Conservation (phyloP, 2,888 invertebrate species). For the Leucophenga maculata region DNA sequence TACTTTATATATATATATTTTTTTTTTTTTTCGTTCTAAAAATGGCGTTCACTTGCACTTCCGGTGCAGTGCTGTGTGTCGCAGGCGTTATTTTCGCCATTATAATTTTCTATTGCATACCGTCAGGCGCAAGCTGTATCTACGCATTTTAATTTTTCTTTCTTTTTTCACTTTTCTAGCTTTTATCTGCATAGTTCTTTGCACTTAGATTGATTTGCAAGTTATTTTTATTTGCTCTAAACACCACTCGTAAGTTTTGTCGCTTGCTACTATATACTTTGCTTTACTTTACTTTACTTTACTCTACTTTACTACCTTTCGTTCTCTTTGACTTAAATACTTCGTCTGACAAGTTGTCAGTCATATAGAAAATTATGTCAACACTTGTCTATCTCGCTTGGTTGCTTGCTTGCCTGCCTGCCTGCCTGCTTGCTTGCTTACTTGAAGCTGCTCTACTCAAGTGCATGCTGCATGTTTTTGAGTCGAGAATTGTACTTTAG, state of each 20-base stretch:
- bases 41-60: constrained; percentile 48
- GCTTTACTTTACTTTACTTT: too few relatives aligned
- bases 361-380: constrained; percentile 63
- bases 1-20: background rate
- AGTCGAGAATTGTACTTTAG: constrained; percentile 28
- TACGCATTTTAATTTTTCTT: too few relatives aligned
- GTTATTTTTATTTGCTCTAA: too few relatives aligned
- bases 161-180: background rate
- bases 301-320: constrained; percentile 41
- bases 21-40: background rate
- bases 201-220: background rate
- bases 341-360: constrained; percentile 53
- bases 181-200: background rate
- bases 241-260: too few relatives aligned
- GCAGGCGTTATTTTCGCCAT: background rate
- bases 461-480: background rate
- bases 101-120: constrained; percentile 8
- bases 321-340: background rate
- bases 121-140: background rate
- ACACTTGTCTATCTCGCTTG: constrained; percentile 51
- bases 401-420: too few relatives aligned
- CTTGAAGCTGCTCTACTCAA: too few relatives aligned
- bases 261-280: too few relatives aligned
- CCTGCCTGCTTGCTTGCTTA: too few relatives aligned
- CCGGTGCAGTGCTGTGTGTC: constrained; percentile 36